These are phyloP conservation scores for Bolinopsis microptera DNA, from an alignment of 37 sponge, comb jelly and placozoan species.

Conservation along the genomic window DNA sequence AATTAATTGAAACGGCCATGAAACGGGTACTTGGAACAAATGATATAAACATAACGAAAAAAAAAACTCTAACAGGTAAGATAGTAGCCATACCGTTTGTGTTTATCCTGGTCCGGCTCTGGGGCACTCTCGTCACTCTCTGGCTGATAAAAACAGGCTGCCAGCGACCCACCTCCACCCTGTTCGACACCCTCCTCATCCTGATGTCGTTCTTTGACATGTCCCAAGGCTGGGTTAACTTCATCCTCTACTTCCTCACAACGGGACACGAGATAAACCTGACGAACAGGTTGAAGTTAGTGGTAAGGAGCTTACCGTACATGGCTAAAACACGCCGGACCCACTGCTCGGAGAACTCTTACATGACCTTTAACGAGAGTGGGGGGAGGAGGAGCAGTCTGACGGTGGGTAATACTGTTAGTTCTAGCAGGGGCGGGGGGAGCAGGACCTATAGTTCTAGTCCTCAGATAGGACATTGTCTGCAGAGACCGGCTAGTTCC, in stretches of 20 bases:
- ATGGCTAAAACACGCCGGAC: background rate
- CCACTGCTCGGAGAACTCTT: conserved; percentile 26
- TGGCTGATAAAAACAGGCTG: background rate
- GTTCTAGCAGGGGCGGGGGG: background rate
- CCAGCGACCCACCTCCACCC: background rate
- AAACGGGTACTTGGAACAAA: too few species aligned
- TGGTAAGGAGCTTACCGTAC: background rate
- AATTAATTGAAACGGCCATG: too few species aligned
- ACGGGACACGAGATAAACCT: background rate
- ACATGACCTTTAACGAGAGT: conserved; percentile 23
- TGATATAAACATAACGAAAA: too few species aligned
- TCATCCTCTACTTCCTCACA: conserved; percentile 58
- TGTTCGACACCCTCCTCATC: background rate
- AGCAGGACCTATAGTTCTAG: background rate
- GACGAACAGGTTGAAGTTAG: conserved; percentile 1
- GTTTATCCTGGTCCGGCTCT: background rate
- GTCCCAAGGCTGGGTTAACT: conserved; percentile 61
- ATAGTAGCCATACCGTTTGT: conserved; percentile 19
- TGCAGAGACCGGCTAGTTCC: too few species aligned
- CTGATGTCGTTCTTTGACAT: conserved; percentile 17
- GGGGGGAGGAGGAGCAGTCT: background rate
- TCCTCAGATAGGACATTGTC: background rate
- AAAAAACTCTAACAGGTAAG: too few species aligned
- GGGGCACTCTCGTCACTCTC: background rate
- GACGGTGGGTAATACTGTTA: background rate